Percentiles rank a stretch among this genome's conserved stretches.
These are phyloP conservation scores for Magallana nippona DNA, from an alignment of 2,888 invertebrate genomes.

Conservation along the genomic window DNA sequence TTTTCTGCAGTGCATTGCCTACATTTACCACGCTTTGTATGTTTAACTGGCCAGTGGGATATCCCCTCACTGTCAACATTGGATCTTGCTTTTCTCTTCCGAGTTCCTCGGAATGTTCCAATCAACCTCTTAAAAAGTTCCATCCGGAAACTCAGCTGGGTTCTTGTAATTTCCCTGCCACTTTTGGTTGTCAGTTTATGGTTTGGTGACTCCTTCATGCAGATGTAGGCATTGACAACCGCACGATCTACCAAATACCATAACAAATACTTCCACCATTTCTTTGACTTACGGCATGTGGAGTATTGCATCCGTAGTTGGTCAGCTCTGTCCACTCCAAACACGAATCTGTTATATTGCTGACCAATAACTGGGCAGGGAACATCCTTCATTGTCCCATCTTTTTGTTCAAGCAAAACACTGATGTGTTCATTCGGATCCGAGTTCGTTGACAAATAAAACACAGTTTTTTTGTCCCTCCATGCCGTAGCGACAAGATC, in stretches of 20 bases:
- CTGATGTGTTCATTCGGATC: neutral
- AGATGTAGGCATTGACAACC: neutral
- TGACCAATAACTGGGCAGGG: neutral
- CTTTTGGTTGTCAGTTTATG: neutral
- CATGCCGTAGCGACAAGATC: no score
- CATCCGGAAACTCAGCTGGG: neutral
- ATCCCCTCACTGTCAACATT: neutral
- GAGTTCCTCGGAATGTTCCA: neutral
- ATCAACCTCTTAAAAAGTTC: slow-evolving; percentile 14
- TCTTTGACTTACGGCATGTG: neutral
- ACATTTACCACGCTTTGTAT: neutral
- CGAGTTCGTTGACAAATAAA: no score
- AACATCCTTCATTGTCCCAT: neutral
- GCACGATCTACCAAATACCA: no score
- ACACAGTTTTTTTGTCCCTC: no score
- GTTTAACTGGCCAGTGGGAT: neutral
- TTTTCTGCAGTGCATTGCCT: neutral
- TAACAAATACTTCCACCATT: neutral
- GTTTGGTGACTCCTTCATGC: slow-evolving; percentile 37
- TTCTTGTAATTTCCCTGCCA: neutral
- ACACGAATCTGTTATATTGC: neutral
- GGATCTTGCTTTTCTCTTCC: neutral
- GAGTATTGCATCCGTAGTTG: neutral
- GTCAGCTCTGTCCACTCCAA: neutral
- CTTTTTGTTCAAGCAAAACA: neutral